Evolutionary conservation across 2,797 vertebrate genomes (phyloP).

Genomic region (Lutjanus argentimaculatus): DNA sequence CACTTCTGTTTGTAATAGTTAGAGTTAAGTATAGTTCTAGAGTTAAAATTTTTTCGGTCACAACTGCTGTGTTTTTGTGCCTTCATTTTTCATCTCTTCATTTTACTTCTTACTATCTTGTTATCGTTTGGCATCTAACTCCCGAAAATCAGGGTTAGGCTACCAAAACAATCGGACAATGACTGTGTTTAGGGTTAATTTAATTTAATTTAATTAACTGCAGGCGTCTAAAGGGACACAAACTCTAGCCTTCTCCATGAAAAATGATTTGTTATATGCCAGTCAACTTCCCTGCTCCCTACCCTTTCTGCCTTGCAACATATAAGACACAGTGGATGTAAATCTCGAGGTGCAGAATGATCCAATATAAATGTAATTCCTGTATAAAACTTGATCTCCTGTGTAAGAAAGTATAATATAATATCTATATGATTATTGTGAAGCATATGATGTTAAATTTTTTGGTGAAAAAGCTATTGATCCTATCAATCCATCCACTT

Average conservation of each 20-base stretch:
- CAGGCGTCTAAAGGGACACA: not conserved
- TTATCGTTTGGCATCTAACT: too few species aligned
- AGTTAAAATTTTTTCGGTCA: too few species aligned
- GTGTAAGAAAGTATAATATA: not conserved
- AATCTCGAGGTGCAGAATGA: rapidly evolving
- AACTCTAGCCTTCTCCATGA: not conserved
- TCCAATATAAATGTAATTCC: not conserved
- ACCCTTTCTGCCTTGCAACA: not conserved
- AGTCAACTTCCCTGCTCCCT: not conserved
- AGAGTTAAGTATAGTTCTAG: too few species aligned
- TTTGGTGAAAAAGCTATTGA: conserved; percentile 37
- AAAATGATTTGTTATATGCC: not conserved
- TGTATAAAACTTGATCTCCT: not conserved
- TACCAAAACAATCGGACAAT: too few species aligned
- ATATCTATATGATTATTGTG: not conserved
- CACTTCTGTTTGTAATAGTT: too few species aligned
- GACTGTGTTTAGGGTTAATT: not conserved
- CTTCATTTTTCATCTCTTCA: too few species aligned
- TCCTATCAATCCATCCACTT: conserved; percentile 32
- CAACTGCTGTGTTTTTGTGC: too few species aligned
- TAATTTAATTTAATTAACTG: not conserved
- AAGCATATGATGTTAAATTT: not conserved
- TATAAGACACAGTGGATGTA: not conserved
- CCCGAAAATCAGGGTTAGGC: too few species aligned
- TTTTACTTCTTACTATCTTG: too few species aligned